A percentile compares a stretch with the other conserved stretches of the same genome.
These are phyloP conservation scores for Bombus waltoni DNA, from an alignment of 1,140 invertebrate species.

Conservation along the genomic window DNA sequence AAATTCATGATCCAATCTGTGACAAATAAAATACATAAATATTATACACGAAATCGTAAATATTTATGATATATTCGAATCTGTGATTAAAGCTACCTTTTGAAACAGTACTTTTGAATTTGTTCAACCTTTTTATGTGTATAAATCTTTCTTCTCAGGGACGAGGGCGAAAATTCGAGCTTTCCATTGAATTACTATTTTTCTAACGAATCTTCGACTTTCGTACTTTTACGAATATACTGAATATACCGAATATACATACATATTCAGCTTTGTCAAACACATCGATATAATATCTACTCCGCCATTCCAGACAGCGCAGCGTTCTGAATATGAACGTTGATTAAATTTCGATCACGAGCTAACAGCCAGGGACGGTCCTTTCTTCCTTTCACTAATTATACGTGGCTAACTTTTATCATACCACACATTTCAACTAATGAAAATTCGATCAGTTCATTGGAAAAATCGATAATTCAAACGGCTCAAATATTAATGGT, in stretches of 20 bases:
- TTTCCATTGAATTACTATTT: background rate
- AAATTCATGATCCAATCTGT: background rate
- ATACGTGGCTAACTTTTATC: background rate
- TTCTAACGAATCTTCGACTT: background rate
- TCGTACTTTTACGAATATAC: background rate
- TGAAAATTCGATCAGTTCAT: background rate
- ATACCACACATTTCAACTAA: too few relatives aligned
- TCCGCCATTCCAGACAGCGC: background rate
- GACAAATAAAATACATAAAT: background rate
- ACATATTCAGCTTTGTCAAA: background rate
- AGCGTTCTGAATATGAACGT: background rate
- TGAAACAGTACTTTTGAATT: background rate
- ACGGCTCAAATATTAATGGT: too few relatives aligned
- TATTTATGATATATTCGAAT: too few relatives aligned
- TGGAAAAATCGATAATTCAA: background rate
- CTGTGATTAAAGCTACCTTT: background rate
- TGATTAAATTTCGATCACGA: constrained; percentile 24
- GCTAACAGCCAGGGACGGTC: background rate
- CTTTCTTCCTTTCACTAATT: background rate
- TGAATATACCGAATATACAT: background rate
- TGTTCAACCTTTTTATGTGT: background rate
- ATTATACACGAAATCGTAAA: background rate
- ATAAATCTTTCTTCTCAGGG: background rate
- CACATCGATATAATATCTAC: background rate
- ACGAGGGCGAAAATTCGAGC: background rate